Evolutionary conservation across 2,888 invertebrate species (phyloP).

Genomic region (Gastracanthus pulcherrimus): DNA sequence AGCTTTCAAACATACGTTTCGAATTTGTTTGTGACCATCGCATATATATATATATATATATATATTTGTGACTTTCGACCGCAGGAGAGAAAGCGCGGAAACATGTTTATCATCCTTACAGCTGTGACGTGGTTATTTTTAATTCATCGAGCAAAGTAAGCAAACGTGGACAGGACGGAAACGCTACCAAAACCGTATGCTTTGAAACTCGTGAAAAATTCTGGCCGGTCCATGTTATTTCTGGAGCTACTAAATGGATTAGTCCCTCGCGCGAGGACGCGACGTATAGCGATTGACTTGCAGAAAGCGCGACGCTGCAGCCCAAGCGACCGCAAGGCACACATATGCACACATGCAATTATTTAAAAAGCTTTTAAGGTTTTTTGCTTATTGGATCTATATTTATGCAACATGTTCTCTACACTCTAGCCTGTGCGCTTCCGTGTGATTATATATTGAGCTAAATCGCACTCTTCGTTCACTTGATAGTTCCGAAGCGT

Average conservation of each 20-base stretch:
- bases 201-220: constrained; percentile 10
- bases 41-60: too few relatives aligned
- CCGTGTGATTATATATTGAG: background rate
- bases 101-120: background rate
- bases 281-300: background rate
- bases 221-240: constrained; percentile 16
- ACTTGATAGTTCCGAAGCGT: too few relatives aligned
- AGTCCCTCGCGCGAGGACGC: background rate
- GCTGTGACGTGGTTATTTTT: background rate
- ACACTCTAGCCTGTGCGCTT: background rate
- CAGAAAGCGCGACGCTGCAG: background rate
- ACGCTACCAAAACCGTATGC: background rate
- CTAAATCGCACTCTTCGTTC: too few relatives aligned
- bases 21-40: too few relatives aligned
- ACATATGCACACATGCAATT: background rate
- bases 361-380: background rate
- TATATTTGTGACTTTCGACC: too few relatives aligned
- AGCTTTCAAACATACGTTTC: too few relatives aligned
- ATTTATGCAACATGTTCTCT: background rate
- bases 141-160: background rate
- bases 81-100: background rate
- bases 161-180: background rate
- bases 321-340: too few relatives aligned
- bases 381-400: background rate
- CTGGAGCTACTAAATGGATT: background rate